A percentile compares a stretch with the other conserved stretches of the same genome.
These are phyloP conservation scores for Onthophagus taurus DNA, from an alignment of 1,140 invertebrate species.

Conservation along the genomic window DNA sequence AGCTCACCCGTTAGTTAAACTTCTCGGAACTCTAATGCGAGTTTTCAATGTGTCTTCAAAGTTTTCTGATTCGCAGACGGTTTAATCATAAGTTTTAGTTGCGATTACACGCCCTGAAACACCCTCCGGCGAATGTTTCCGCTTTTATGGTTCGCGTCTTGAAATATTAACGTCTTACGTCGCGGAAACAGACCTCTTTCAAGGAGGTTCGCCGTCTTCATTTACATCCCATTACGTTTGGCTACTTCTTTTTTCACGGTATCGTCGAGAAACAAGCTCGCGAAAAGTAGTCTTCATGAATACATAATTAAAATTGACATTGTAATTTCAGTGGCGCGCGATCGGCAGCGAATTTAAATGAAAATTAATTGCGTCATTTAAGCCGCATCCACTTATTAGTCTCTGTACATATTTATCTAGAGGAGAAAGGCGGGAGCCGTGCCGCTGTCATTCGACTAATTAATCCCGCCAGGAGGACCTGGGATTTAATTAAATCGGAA, in stretches of 20 bases:
- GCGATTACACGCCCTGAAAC: not conserved
- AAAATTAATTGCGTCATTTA: constrained; percentile 33
- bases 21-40: constrained; percentile 8
- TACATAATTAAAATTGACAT: constrained; percentile 23
- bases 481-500: constrained; percentile 28
- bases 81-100: constrained; percentile 9
- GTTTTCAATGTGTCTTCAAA: constrained; percentile 10
- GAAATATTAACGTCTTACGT: no score
- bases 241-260: no score
- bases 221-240: not conserved
- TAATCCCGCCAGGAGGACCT: constrained; percentile 31
- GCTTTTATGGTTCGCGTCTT: no score
- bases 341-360: constrained; percentile 29
- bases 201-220: not conserved
- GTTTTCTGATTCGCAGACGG: constrained; percentile 11
- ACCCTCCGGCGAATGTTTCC: no score
- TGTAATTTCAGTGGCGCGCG: constrained; percentile 23
- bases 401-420: constrained; percentile 28
- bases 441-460: constrained; percentile 29
- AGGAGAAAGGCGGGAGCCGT: constrained; percentile 21
- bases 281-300: constrained; percentile 8
- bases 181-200: no score
- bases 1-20: constrained; percentile 10
- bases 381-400: constrained; percentile 29
- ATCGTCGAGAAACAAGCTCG: no score